Conservation (phyloP, 2,113 vertebrate genomes). For the Isichthys henryi region DNA sequence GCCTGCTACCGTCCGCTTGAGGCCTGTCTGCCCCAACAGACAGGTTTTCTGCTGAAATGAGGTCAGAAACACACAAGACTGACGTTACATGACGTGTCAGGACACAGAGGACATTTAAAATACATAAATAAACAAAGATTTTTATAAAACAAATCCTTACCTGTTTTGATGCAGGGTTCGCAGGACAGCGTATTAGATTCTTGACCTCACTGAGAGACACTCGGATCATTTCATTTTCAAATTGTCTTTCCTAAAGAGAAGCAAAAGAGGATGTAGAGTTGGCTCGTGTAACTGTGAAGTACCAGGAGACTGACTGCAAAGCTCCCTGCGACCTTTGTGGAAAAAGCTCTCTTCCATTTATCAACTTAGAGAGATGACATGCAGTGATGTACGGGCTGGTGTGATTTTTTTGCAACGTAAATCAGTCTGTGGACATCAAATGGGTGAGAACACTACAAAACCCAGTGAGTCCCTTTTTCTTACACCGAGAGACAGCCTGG, state of each 20-base stretch:
- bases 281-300: not conserved
- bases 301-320: not conserved
- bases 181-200: constrained; percentile 31
- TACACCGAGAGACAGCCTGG: not conserved
- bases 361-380: too few species aligned
- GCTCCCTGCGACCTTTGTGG: too few species aligned
- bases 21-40: not conserved
- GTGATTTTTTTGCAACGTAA: not conserved
- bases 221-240: constrained; percentile 35
- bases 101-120: not conserved
- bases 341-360: too few species aligned
- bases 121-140: not conserved
- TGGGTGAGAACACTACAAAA: not conserved
- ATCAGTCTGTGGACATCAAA: not conserved
- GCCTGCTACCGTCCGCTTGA: not conserved
- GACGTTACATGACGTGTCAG: not conserved
- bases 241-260: constrained; percentile 32
- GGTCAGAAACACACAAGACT: not conserved
- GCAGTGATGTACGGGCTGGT: too few species aligned
- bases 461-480: not conserved
- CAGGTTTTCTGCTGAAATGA: not conserved
- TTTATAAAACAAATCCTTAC: constrained; percentile 18
- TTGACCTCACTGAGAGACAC: constrained; percentile 42
- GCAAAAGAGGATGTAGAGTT: not conserved
- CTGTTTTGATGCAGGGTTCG: not conserved